phyloP scores from a whole-genome alignment of 2,113 vertebrate genomes.

The Labeo catla region DNA sequence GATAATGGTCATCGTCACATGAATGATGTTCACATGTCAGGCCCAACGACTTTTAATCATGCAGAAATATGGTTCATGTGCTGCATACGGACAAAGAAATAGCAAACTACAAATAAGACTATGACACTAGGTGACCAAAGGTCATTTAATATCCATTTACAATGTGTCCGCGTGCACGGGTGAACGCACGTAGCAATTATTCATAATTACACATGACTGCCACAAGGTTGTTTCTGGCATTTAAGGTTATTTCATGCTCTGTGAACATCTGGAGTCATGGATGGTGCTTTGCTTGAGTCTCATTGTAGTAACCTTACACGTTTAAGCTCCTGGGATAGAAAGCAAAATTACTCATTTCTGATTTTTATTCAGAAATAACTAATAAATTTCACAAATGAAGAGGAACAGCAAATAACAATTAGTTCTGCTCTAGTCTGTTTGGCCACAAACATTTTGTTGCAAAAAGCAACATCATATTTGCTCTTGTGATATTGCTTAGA shows the following conservation, averaged over 20 bases:
- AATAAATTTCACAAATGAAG: no score
- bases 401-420: not conserved
- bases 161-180: not conserved
- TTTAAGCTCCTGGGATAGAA: not conserved
- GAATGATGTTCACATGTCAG: slow-evolving; percentile 30
- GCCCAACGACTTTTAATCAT: slow-evolving; percentile 20
- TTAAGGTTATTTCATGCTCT: slow-evolving; percentile 44
- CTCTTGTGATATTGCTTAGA: not conserved
- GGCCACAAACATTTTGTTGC: not conserved
- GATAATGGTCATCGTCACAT: slow-evolving; percentile 23
- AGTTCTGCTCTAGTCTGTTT: not conserved
- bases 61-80: slow-evolving; percentile 37
- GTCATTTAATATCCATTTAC: slow-evolving; percentile 18
- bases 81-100: slow-evolving; percentile 23
- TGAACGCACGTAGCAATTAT: not conserved
- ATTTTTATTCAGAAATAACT: not conserved
- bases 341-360: not conserved
- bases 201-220: slow-evolving; percentile 22
- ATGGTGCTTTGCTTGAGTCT: not conserved
- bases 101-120: slow-evolving; percentile 24
- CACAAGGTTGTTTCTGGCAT: slow-evolving; percentile 41
- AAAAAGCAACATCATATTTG: not conserved
- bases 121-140: not conserved
- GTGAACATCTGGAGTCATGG: slow-evolving; percentile 4
- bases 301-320: slow-evolving; percentile 10